Evolutionary conservation across 2,113 vertebrate species (phyloP).

Genomic region (Callochromis pleurospilus): DNA sequence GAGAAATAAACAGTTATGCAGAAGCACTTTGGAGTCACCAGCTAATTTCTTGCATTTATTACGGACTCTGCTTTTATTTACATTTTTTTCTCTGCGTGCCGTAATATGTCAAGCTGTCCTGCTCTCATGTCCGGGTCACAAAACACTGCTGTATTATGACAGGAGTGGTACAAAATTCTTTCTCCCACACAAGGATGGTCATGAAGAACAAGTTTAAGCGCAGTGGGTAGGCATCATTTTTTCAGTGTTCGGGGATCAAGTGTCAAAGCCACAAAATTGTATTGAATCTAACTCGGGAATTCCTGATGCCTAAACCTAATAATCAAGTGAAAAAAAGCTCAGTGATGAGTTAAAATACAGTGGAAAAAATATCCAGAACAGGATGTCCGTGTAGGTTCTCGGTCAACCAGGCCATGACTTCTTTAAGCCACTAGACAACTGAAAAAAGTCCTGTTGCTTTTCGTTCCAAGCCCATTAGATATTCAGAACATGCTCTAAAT

Average conservation of each 20-base stretch:
- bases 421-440: accelerated
- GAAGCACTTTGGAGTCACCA: neutral
- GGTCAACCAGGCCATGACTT: neutral
- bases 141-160: neutral
- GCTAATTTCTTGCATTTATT: neutral
- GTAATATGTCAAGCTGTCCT: neutral
- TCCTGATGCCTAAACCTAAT: neutral
- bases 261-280: neutral
- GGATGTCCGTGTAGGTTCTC: neutral
- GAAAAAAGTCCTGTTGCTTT: neutral
- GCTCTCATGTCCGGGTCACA: neutral
- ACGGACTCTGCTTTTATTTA: neutral
- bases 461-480: neutral
- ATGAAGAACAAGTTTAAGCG: neutral
- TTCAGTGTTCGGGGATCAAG: neutral
- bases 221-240: neutral
- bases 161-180: neutral
- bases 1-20: neutral
- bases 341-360: neutral
- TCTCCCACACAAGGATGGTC: neutral
- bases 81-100: neutral
- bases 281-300: neutral
- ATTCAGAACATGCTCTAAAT: neutral
- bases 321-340: neutral
- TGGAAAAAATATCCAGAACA: neutral